A percentile compares a stretch with the other conserved stretches of the same genome.
These are phyloP conservation scores for Gorsachius magnificus DNA, from an alignment of 2,797 vertebrate genomes.

Conservation along the genomic window DNA sequence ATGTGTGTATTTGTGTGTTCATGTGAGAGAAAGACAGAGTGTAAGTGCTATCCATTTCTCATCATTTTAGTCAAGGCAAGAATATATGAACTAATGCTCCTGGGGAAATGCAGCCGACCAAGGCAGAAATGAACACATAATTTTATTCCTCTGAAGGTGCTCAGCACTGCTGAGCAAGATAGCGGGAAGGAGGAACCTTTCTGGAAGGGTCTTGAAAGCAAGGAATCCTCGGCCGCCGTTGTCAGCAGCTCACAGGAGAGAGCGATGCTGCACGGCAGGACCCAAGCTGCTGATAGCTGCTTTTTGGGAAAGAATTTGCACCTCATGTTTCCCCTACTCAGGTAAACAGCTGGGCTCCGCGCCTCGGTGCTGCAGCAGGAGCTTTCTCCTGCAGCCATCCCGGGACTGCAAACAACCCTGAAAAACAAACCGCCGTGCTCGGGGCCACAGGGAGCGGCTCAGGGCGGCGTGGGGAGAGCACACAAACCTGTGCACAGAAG, in stretches of 20 bases:
- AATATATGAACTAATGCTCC: constrained; percentile 31
- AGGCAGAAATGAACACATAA: constrained; percentile 30
- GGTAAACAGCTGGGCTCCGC: neutral
- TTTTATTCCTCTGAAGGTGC: constrained; percentile 25
- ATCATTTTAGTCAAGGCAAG: constrained; percentile 37
- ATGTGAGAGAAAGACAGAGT: neutral
- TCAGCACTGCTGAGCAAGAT: neutral
- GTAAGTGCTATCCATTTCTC: constrained; percentile 14
- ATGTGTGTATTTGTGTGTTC: neutral
- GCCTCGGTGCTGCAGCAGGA: neutral
- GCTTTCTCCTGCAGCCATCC: neutral
- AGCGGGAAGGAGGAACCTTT: neutral
- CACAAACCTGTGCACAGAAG: neutral
- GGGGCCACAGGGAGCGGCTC: rapidly evolving
- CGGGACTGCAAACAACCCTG: neutral
- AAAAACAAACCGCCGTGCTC: neutral
- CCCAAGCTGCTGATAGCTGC: neutral
- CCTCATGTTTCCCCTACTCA: neutral
- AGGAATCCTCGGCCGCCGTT: neutral
- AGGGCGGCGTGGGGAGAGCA: rapidly evolving
- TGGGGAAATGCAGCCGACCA: neutral
- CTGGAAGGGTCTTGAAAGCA: constrained; percentile 7
- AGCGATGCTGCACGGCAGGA: neutral
- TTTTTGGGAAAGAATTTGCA: neutral
- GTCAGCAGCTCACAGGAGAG: neutral